Conservation (phyloP, 2,888 invertebrate species). For the Pimpla rufipes region DNA sequence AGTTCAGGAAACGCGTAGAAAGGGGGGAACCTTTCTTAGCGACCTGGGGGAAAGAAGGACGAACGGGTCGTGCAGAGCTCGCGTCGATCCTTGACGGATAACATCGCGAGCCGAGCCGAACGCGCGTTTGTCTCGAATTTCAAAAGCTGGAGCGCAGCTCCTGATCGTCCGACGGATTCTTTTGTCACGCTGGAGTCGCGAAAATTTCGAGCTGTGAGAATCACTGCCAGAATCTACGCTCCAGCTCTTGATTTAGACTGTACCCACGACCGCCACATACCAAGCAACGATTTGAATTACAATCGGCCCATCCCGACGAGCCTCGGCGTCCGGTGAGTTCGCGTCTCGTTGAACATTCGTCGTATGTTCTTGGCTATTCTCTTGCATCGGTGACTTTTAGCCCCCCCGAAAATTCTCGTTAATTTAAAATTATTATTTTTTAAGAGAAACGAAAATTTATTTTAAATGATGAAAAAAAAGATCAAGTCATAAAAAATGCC, state of each 20-base stretch:
- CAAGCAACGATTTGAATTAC: constrained; percentile 83
- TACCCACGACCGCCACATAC: constrained; percentile 77
- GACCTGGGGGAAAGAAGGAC: constrained; percentile 68
- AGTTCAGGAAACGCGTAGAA: constrained; percentile 16
- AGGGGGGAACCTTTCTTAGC: constrained; percentile 72
- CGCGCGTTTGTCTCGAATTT: neutral
- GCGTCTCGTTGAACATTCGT: constrained; percentile 76
- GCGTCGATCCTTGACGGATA: constrained; percentile 75
- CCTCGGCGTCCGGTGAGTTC: constrained; percentile 76
- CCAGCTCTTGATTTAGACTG: constrained; percentile 73
- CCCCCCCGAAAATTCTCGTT: constrained; percentile 25
- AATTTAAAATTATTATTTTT: constrained; percentile 21
- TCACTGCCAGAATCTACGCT: constrained; percentile 59
- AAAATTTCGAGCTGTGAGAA: constrained; percentile 57
- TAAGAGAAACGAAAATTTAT: constrained; percentile 15
- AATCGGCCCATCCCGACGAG: constrained; percentile 80
- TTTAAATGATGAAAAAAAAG: constrained; percentile 19
- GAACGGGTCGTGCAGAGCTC: constrained; percentile 76
- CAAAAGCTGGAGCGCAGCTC: neutral
- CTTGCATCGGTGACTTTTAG: constrained; percentile 60
- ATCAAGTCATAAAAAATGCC: neutral
- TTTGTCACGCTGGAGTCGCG: neutral
- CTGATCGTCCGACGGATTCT: neutral
- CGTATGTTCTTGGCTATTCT: constrained; percentile 70
- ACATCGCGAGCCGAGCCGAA: constrained; percentile 60